These are phyloP conservation scores for Chymomyza fuscimana DNA, from an alignment of 2,888 invertebrate genomes.

Conservation along the genomic window DNA sequence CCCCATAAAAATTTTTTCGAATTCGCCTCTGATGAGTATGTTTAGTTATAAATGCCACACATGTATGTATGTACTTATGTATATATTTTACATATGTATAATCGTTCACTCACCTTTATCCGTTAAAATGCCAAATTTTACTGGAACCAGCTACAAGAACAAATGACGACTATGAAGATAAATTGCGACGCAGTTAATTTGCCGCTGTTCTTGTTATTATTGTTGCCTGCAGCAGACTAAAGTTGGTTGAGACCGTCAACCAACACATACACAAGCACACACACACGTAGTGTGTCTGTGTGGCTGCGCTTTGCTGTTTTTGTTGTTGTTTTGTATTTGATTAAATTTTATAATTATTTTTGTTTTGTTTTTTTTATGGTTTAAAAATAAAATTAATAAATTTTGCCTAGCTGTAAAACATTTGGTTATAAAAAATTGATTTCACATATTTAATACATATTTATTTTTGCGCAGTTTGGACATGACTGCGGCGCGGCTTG, in stretches of 20 bases:
- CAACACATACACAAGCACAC: background rate
- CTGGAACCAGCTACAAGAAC: conserved; percentile 31
- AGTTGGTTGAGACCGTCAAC: background rate
- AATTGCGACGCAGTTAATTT: conserved; percentile 66
- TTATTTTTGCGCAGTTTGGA: background rate
- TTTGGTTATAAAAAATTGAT: conserved; percentile 9
- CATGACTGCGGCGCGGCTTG: background rate
- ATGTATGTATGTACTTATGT: background rate
- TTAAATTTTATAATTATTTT: conserved; percentile 5
- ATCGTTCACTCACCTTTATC: conserved; percentile 66
- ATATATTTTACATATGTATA: conserved; percentile 18
- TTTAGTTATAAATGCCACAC: conserved; percentile 1
- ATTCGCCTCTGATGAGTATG: conserved; percentile 1
- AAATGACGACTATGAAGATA: conserved; percentile 26
- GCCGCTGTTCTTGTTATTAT: conserved; percentile 27
- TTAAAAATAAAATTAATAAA: conserved; percentile 32
- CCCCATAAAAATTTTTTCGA: too few species aligned
- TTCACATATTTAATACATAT: background rate
- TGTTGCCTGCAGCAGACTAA: conserved; percentile 22
- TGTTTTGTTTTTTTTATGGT: conserved; percentile 4
- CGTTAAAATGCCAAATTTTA: conserved; percentile 34
- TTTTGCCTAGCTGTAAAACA: conserved; percentile 14
- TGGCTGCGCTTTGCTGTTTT: conserved; percentile 11
- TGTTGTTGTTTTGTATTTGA: conserved; percentile 4
- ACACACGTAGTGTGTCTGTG: conserved; percentile 13